Conservation (phyloP, 2,888 invertebrate species). For the Metacarcinus magister region DNA sequence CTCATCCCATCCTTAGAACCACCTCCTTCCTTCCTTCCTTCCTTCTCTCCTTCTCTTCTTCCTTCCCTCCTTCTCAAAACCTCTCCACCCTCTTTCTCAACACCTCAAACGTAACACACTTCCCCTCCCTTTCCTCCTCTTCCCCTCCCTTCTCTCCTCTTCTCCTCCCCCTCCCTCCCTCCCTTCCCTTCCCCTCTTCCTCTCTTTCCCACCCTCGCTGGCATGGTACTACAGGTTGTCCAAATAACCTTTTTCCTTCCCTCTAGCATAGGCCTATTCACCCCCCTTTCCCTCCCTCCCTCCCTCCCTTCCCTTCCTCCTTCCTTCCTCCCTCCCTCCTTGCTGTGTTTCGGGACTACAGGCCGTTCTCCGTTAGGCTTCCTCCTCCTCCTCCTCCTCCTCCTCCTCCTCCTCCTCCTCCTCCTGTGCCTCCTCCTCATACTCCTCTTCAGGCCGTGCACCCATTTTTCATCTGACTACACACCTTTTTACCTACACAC, state of each 20-base stretch:
- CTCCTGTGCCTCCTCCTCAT: background rate
- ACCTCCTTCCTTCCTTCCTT: background rate
- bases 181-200: background rate
- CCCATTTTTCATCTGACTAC: background rate
- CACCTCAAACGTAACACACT: background rate
- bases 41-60: background rate
- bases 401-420: background rate
- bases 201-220: background rate
- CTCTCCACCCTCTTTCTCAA: background rate
- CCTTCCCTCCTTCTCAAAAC: background rate
- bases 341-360: background rate
- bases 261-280: background rate
- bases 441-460: background rate
- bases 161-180: background rate
- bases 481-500: background rate
- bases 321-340: background rate
- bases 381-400: background rate
- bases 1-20: background rate
- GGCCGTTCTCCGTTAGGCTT: background rate
- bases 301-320: background rate
- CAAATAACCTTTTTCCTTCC: slow-evolving; percentile 37
- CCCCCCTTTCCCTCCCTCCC: background rate
- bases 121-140: background rate
- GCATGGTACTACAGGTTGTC: background rate
- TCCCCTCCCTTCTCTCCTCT: background rate